Conservation (phyloP, 2,888 invertebrate genomes). For the Zaprionus bogoriensis region DNA sequence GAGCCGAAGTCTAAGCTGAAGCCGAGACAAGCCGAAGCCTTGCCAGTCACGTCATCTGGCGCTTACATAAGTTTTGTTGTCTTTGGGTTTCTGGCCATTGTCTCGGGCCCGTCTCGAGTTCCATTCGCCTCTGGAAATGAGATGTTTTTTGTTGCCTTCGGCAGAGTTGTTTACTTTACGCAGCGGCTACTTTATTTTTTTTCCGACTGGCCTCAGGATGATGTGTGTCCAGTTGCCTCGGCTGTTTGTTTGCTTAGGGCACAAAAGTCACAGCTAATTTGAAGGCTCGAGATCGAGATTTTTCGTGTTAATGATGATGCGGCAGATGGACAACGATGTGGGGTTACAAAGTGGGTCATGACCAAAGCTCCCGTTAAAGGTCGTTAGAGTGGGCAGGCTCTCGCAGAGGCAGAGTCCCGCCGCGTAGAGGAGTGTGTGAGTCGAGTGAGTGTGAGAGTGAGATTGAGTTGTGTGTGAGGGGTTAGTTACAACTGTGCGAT, state of each 20-base stretch:
- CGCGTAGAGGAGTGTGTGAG: background rate
- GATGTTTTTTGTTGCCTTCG: conserved; percentile 37
- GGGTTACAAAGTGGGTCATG: conserved; percentile 12
- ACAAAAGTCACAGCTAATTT: conserved; percentile 34
- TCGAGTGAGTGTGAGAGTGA: background rate
- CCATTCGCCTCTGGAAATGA: conserved; percentile 58
- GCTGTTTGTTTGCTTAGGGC: conserved; percentile 32
- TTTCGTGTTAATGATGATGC: background rate
- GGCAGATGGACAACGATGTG: conserved; percentile 11
- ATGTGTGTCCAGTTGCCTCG: conserved; percentile 36
- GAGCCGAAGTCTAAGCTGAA: too few species aligned
- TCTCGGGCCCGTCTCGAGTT: conserved; percentile 42
- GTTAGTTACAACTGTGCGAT: conserved; percentile 35
- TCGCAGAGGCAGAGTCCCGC: background rate
- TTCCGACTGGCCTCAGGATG: conserved; percentile 14
- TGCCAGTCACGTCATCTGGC: conserved; percentile 64
- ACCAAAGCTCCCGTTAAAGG: conserved; percentile 3
- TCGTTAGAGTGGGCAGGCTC: background rate
- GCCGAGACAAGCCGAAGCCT: conserved; percentile 39
- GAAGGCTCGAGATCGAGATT: background rate
- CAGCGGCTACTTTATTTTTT: conserved; percentile 46
- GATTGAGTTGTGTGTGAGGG: conserved; percentile 21
- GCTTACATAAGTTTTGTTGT: conserved; percentile 55
- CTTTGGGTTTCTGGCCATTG: conserved; percentile 14
- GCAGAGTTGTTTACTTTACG: conserved; percentile 41